Base-by-base conservation (phyloP, 2,888 invertebrate species). In the Eurois occulta region DNA sequence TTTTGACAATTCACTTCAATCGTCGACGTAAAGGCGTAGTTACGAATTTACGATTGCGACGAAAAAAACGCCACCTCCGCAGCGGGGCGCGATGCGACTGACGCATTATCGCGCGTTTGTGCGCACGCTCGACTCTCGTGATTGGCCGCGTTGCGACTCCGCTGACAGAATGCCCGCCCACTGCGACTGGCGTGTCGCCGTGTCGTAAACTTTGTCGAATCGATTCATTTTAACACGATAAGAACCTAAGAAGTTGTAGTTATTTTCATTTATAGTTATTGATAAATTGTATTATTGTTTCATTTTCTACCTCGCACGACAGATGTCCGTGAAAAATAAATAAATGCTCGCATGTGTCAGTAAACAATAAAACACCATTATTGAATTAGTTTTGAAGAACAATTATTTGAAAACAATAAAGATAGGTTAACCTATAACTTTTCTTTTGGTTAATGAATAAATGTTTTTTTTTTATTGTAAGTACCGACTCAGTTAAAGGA, bases 41-140 rank as follows among this genome's bases (percentile, higher is more conserved):
- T 86, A 84, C 82, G 85, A 74, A 75, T 80, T 68, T 86, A 84
- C 82, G 85, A 74, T 83, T 89, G 87, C 90, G 91, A 91, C 90
- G 90, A 90, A 92, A 93, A 92, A 92, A 91, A 91, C 92, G 88
- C 89, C 86, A 87, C 88, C 87, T 87, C 88, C 90, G 82, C 85
- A 81, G 82, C 88, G 86, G 85, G 78, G 87, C 83, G 90, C 91
- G 90, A 89, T 91, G 90, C 93, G 92, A 93, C 93, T 93, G 93
- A 90, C 91, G 92, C 89, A 86, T 86, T 86, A 84, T 89, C 86
- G 89, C 90, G 87, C 87, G 88, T 85, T 90, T 89, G 87, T 89
- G 88, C 91, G 91, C 90, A 89, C 88, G 83, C 88, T 85, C 87
- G 86, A 72, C 81, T 84, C 77, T 79, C 85, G 83, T 88, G 86